Conservation (phyloP, 2,888 invertebrate species). For the Dexiosoma caninum region DNA sequence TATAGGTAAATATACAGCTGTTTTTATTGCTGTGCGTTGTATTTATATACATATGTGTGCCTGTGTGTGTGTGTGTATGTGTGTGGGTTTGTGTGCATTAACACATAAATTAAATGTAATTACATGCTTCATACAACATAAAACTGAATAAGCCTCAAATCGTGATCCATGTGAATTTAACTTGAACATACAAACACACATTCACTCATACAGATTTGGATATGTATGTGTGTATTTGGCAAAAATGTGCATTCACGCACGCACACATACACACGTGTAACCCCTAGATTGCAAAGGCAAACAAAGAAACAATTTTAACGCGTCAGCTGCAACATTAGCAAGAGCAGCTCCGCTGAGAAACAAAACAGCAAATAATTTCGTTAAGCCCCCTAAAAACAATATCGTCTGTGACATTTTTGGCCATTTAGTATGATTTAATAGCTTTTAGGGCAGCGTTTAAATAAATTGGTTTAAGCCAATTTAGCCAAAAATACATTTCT, state of each 20-base stretch:
- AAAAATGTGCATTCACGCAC: neutral
- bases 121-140: slow-evolving; percentile 59
- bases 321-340: neutral
- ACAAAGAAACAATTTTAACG: slow-evolving; percentile 8
- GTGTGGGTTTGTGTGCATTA: slow-evolving; percentile 43
- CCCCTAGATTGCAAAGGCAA: neutral
- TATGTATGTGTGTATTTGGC: neutral
- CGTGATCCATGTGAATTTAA: slow-evolving; percentile 57
- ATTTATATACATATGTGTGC: too few species aligned
- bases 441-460: slow-evolving; percentile 52
- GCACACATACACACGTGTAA: neutral
- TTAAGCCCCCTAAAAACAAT: slow-evolving; percentile 46
- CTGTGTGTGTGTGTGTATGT: slow-evolving; percentile 7
- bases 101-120: slow-evolving; percentile 65
- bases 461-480: slow-evolving; percentile 54
- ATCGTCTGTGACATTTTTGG: slow-evolving; percentile 58
- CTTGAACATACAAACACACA: neutral
- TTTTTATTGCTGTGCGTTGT: slow-evolving; percentile 12
- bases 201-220: neutral
- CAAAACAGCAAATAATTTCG: slow-evolving; percentile 3
- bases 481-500: slow-evolving; percentile 14
- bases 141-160: slow-evolving; percentile 47
- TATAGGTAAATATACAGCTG: slow-evolving; percentile 11
- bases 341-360: too few species aligned
- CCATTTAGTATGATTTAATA: slow-evolving; percentile 59